Percentiles rank a stretch among this genome's conserved stretches.
These are phyloP conservation scores for Parascotia fuliginaria DNA, from an alignment of 2,888 invertebrate species.

Conservation along the genomic window DNA sequence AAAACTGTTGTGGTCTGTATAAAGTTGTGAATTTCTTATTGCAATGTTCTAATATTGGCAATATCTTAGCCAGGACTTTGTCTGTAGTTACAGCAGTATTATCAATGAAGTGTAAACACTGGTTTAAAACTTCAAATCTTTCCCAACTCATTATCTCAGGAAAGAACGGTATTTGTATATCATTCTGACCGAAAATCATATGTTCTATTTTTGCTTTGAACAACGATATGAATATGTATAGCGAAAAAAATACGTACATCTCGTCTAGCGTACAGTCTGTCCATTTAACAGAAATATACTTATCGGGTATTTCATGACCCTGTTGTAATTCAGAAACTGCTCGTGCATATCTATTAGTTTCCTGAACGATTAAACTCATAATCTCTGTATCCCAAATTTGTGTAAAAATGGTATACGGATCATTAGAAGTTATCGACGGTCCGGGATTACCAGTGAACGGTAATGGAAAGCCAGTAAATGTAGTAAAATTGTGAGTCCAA, in stretches of 20 bases:
- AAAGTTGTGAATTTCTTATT: constrained; percentile 1
- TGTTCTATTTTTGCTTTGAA: not conserved
- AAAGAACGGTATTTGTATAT: not conserved
- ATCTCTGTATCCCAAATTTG: constrained; percentile 6
- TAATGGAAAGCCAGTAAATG: not conserved
- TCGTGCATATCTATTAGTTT: constrained; percentile 7
- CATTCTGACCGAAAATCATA: not conserved
- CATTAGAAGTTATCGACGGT: not conserved
- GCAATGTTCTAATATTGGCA: constrained; percentile 6
- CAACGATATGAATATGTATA: not conserved
- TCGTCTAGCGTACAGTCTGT: constrained; percentile 2
- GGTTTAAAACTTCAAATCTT: not conserved
- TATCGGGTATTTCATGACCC: not conserved
- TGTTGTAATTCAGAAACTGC: not conserved
- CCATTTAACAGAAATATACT: not conserved
- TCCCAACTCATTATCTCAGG: not conserved
- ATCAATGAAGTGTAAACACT: constrained; percentile 4
- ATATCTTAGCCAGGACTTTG: not conserved
- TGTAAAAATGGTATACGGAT: constrained; percentile 5
- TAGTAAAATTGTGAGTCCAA: constrained; percentile 2
- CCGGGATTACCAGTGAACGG: constrained; percentile 1
- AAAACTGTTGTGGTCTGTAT: constrained; percentile 4
- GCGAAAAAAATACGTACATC: not conserved
- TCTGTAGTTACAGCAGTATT: not conserved
- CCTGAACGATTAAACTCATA: constrained; percentile 1